Conservation (phyloP, 2,797 vertebrate species). For the Cheirogaleus major region DNA sequence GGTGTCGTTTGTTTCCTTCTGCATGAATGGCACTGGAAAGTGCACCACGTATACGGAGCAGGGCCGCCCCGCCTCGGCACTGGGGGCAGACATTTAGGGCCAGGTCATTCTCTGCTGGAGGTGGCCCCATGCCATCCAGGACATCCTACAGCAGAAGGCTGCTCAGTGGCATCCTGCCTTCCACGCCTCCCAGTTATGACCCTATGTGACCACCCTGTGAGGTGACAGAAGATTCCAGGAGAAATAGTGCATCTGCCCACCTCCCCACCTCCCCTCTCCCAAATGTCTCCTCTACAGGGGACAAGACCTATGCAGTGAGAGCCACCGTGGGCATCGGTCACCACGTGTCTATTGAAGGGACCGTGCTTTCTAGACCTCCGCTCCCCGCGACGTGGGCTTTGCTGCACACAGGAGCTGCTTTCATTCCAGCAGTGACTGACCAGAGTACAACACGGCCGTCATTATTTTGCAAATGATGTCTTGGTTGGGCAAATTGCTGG, state of each 20-base stretch:
- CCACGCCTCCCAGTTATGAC: background rate
- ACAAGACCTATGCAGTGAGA: rapidly evolving
- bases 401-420: rapidly evolving
- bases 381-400: rapidly evolving
- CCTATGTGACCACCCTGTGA: rapidly evolving
- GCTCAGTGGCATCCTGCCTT: background rate
- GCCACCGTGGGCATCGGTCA: rapidly evolving
- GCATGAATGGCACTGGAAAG: rapidly evolving
- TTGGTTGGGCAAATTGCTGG: background rate
- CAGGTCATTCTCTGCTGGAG: too few relatives aligned
- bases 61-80: background rate
- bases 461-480: rapidly evolving
- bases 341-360: rapidly evolving
- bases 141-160: background rate
- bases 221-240: background rate
- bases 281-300: background rate
- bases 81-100: background rate
- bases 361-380: background rate
- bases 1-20: background rate
- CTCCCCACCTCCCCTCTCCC: too few relatives aligned
- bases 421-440: rapidly evolving
- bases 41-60: rapidly evolving
- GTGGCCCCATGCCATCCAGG: rapidly evolving
- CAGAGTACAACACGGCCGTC: rapidly evolving
- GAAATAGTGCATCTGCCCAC: rapidly evolving